phyloP scores from a whole-genome alignment of 2,797 vertebrate genomes.

The Pangasius mekongensis region DNA sequence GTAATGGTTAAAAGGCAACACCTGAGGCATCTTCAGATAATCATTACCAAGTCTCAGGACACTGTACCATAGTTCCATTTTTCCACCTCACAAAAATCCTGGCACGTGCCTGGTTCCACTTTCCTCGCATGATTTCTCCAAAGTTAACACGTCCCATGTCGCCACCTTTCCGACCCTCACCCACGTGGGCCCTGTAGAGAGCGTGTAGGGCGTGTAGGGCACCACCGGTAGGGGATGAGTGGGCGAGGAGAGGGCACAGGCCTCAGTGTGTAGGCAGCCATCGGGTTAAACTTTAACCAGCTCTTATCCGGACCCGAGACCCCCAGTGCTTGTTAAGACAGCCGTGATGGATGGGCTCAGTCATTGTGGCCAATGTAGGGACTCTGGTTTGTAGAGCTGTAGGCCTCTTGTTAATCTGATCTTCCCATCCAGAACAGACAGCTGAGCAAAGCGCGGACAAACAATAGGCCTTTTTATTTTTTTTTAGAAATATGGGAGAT shows the following conservation, averaged over 20 bases:
- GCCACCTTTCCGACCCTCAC: constrained; percentile 46
- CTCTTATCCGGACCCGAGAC: constrained; percentile 72
- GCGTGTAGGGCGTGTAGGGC: constrained; percentile 9
- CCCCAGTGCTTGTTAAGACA: constrained; percentile 80
- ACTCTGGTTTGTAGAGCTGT: constrained; percentile 67
- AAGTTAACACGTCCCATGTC: constrained; percentile 22
- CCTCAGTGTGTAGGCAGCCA: constrained; percentile 75
- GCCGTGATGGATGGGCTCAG: constrained; percentile 77
- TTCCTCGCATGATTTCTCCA: constrained; percentile 52
- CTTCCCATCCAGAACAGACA: constrained; percentile 67
- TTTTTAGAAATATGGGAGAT: neutral
- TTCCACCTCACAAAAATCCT: neutral
- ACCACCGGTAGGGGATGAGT: constrained; percentile 71
- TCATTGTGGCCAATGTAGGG: constrained; percentile 72
- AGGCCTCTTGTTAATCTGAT: constrained; percentile 78
- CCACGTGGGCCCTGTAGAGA: constrained; percentile 36
- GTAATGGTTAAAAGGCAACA: neutral
- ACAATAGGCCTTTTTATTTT: neutral
- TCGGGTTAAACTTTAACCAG: constrained; percentile 99
- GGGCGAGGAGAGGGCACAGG: constrained; percentile 67
- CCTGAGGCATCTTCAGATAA: neutral
- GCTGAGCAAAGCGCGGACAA: constrained; percentile 60
- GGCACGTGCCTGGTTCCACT: constrained; percentile 54
- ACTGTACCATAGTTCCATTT: no score
- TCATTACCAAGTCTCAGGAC: neutral